Percentiles rank a stretch among this genome's conserved stretches.
These are phyloP conservation scores for Echeneis naucrates DNA, from an alignment of 2,797 vertebrate genomes.

Conservation along the genomic window DNA sequence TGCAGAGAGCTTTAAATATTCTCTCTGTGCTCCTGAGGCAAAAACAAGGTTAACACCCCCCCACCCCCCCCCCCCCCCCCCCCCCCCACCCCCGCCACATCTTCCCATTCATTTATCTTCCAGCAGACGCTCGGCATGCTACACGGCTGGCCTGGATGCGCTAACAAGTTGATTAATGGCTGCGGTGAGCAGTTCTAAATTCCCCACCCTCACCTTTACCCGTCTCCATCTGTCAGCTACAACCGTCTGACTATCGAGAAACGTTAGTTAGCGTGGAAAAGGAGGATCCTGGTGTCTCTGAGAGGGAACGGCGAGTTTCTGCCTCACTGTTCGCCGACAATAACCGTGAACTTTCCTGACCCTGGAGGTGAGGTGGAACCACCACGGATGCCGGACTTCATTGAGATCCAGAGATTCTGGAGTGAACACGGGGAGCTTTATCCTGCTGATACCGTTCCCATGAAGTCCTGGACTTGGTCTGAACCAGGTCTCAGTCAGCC, in stretches of 20 bases:
- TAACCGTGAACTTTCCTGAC: no score
- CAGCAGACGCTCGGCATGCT: constrained; percentile 33
- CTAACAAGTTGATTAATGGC: constrained; percentile 61
- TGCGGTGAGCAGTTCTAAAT: constrained; percentile 37
- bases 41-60: constrained; percentile 31
- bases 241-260: neutral
- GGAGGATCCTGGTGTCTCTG: neutral
- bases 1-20: constrained; percentile 32
- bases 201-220: neutral
- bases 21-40: constrained; percentile 13
- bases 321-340: no score
- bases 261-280: constrained; percentile 6
- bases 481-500: no score
- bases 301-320: no score
- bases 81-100: no score
- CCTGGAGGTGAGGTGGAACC: no score
- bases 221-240: constrained; percentile 2
- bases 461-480: no score
- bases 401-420: no score
- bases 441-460: no score
- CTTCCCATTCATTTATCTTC: constrained; percentile 36
- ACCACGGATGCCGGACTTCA: no score
- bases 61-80: no score
- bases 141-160: constrained; percentile 8
- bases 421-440: no score